These are phyloP conservation scores for Sitophilus oryzae DNA, from an alignment of 1,140 invertebrate species.

Conservation along the genomic window DNA sequence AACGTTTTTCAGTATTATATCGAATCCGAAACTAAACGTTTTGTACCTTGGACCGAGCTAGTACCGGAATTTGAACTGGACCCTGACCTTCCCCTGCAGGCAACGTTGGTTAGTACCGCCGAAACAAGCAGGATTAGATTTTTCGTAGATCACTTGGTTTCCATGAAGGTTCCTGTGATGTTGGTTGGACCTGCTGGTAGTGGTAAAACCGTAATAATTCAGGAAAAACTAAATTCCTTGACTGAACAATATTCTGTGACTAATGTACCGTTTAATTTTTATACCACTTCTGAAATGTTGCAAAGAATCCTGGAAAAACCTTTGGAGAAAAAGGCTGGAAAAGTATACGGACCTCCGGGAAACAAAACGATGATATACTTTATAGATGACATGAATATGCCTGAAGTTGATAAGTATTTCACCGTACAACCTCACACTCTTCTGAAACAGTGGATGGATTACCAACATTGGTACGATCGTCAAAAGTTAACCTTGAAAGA, in stretches of 20 bases:
- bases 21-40: slow-evolving; percentile 77
- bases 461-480: slow-evolving; percentile 89
- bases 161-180: slow-evolving; percentile 79
- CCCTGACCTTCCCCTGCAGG: slow-evolving; percentile 71
- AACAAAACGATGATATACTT: slow-evolving; percentile 90
- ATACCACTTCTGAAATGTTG: slow-evolving; percentile 92
- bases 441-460: slow-evolving; percentile 90
- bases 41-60: slow-evolving; percentile 78
- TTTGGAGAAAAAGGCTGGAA: slow-evolving; percentile 90
- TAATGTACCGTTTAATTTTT: slow-evolving; percentile 93
- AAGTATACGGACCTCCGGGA: slow-evolving; percentile 88
- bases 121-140: slow-evolving; percentile 86
- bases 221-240: slow-evolving; percentile 71
- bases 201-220: slow-evolving; percentile 82
- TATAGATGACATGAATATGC: slow-evolving; percentile 97
- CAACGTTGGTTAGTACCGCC: slow-evolving; percentile 76
- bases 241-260: slow-evolving; percentile 74
- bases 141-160: slow-evolving; percentile 83
- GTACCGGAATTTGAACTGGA: slow-evolving; percentile 74
- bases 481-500: slow-evolving; percentile 83
- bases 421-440: slow-evolving; percentile 94
- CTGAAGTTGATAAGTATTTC: slow-evolving; percentile 90
- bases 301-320: slow-evolving; percentile 88
- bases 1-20: slow-evolving; percentile 91
- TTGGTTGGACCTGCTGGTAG: slow-evolving; percentile 82